phyloP scores from a whole-genome alignment of 2,888 invertebrate genomes.

The Rhorus exstirpatorius region DNA sequence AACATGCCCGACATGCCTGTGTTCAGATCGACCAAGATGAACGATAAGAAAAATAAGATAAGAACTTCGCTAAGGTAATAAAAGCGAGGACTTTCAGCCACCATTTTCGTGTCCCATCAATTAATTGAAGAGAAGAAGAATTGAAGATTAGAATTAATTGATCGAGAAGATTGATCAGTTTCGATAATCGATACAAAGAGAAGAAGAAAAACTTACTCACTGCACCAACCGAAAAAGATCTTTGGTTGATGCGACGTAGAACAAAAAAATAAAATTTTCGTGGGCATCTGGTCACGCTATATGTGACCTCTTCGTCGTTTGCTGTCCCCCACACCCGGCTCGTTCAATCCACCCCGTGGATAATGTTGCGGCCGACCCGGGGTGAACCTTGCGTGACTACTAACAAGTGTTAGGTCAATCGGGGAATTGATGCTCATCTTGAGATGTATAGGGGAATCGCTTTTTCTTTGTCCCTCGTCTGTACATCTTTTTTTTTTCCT shows the following conservation, averaged over 20 bases:
- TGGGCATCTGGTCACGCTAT: conserved; percentile 64
- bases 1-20: neutral
- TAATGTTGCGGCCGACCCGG: conserved; percentile 56
- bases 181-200: conserved; percentile 38
- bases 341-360: conserved; percentile 4
- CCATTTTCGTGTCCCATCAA: conserved; percentile 23
- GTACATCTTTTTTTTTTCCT: conserved; percentile 3
- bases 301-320: conserved; percentile 57
- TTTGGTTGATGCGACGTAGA: conserved; percentile 85
- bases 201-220: neutral
- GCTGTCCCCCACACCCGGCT: neutral
- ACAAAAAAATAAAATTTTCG: conserved; percentile 78
- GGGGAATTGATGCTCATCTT: conserved; percentile 63
- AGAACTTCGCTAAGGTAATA: conserved; percentile 41
- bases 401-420: conserved; percentile 63
- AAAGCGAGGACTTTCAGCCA: conserved; percentile 1
- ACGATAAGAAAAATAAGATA: conserved; percentile 28
- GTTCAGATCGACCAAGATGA: neutral
- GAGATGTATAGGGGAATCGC: conserved; percentile 52
- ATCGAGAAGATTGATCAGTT: conserved; percentile 39
- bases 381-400: conserved; percentile 65
- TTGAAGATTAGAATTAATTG: too few species aligned
- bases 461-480: conserved; percentile 25
- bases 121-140: conserved; percentile 54
- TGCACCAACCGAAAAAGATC: neutral